Conservation (phyloP, 2,888 invertebrate genomes). For the Scaptomyza reducta region DNA sequence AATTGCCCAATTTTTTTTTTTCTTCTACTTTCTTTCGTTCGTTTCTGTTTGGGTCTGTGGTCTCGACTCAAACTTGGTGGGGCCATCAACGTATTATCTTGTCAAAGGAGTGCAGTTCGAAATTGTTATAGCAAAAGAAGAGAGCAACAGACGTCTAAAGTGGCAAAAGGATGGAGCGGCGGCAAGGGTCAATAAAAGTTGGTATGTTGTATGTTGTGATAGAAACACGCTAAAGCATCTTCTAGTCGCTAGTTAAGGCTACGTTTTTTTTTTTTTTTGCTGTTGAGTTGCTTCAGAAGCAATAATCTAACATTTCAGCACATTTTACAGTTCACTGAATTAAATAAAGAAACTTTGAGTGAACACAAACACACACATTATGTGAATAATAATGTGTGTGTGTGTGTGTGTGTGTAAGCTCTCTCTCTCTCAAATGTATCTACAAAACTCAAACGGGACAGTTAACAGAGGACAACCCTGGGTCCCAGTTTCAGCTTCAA, state of each 20-base stretch:
- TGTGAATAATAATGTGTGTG: too few species aligned
- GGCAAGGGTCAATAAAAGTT: slow-evolving; percentile 1
- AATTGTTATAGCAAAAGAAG: slow-evolving; percentile 66
- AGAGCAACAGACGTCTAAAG: slow-evolving; percentile 50
- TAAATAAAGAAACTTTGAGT: slow-evolving; percentile 77
- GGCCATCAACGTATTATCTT: slow-evolving; percentile 76
- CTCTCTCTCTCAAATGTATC: slow-evolving; percentile 61
- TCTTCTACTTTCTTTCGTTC: background rate
- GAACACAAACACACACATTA: slow-evolving; percentile 43
- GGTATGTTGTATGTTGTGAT: background rate
- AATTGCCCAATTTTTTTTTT: slow-evolving; percentile 73
- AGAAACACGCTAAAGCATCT: slow-evolving; percentile 55
- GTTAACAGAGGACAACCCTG: slow-evolving; percentile 60
- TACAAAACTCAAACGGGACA: slow-evolving; percentile 71
- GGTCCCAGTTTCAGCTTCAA: slow-evolving; percentile 28
- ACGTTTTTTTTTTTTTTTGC: background rate
- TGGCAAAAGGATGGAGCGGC: background rate
- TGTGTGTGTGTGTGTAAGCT: slow-evolving; percentile 34
- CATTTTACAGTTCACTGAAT: slow-evolving; percentile 78
- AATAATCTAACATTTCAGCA: slow-evolving; percentile 78
- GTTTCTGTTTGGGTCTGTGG: slow-evolving; percentile 16
- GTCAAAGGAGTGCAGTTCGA: slow-evolving; percentile 76
- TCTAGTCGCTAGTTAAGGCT: slow-evolving; percentile 57
- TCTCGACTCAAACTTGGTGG: slow-evolving; percentile 28
- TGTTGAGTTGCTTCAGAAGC: slow-evolving; percentile 52